Evolutionary conservation across 2,888 invertebrate genomes (phyloP).

Genomic region (Stratiomys singularior): DNA sequence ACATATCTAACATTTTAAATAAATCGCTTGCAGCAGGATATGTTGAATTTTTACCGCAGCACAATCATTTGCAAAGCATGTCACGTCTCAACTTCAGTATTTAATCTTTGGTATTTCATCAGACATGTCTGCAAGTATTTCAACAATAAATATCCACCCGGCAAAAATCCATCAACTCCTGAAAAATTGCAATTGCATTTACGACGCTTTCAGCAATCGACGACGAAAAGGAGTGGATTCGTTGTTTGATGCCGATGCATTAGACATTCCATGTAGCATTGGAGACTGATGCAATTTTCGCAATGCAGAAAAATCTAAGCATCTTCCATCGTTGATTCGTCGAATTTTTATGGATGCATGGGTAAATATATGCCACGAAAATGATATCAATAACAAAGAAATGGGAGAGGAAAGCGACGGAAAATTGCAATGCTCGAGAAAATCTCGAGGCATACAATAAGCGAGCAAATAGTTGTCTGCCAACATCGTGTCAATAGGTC

Average conservation of each 20-base stretch:
- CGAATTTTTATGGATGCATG: neutral
- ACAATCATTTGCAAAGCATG: no score
- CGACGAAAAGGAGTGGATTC: neutral
- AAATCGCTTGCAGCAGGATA: no score
- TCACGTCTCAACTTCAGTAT: no score
- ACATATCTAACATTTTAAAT: no score
- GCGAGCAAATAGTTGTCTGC: constrained; percentile 33
- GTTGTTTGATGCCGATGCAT: neutral
- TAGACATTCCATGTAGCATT: neutral
- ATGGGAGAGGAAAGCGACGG: neutral
- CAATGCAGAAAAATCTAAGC: constrained; percentile 32
- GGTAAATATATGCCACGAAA: neutral
- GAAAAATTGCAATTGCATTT: neutral
- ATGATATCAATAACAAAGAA: neutral
- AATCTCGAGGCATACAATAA: constrained; percentile 23
- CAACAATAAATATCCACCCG: neutral
- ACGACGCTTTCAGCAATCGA: no score
- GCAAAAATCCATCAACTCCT: neutral
- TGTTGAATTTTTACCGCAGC: no score
- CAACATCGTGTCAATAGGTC: constrained; percentile 38
- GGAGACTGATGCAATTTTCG: constrained; percentile 20
- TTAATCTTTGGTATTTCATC: no score
- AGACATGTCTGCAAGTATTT: neutral
- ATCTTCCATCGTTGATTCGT: neutral
- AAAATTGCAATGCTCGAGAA: neutral